A percentile compares a stretch with the other conserved stretches of the same genome.
Evolutionary conservation across 2,113 vertebrate species (phyloP).

Genomic region (Coracopsis vasa): DNA sequence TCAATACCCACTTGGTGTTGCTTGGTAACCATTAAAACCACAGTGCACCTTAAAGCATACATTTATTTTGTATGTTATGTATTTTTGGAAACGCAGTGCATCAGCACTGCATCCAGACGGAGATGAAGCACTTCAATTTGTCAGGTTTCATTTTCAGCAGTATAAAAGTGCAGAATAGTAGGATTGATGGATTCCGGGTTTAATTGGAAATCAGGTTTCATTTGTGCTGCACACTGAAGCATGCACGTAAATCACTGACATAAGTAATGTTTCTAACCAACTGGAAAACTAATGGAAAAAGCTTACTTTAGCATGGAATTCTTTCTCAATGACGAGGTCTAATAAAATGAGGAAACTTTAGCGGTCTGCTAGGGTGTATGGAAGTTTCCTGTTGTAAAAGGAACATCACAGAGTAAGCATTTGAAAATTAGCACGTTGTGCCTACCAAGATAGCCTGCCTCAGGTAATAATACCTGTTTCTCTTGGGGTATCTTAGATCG

Average conservation of each 20-base stretch:
- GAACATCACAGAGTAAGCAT: neutral
- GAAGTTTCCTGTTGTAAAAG: neutral
- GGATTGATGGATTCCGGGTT: neutral
- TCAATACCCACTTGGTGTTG: constrained; percentile 5
- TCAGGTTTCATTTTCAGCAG: constrained; percentile 9
- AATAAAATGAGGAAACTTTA: neutral
- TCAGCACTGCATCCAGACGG: neutral
- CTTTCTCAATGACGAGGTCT: neutral
- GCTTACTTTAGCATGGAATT: neutral
- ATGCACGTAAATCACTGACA: neutral
- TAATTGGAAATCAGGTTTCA: constrained; percentile 19
- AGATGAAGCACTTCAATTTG: neutral
- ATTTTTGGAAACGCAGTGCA: constrained; percentile 30
- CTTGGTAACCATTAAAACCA: constrained; percentile 57
- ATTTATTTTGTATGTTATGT: neutral
- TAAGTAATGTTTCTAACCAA: neutral
- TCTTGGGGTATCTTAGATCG: neutral
- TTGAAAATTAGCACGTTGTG: neutral
- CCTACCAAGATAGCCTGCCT: rapidly evolving
- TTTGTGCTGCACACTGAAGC: neutral
- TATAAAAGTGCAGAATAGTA: neutral
- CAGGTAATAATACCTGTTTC: neutral
- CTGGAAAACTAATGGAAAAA: neutral
- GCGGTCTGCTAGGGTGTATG: neutral
- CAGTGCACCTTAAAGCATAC: neutral